A percentile compares a stretch with the other conserved stretches of the same genome.
Evolutionary conservation across 2,888 invertebrate species (phyloP).

Genomic region (Eurois occulta): DNA sequence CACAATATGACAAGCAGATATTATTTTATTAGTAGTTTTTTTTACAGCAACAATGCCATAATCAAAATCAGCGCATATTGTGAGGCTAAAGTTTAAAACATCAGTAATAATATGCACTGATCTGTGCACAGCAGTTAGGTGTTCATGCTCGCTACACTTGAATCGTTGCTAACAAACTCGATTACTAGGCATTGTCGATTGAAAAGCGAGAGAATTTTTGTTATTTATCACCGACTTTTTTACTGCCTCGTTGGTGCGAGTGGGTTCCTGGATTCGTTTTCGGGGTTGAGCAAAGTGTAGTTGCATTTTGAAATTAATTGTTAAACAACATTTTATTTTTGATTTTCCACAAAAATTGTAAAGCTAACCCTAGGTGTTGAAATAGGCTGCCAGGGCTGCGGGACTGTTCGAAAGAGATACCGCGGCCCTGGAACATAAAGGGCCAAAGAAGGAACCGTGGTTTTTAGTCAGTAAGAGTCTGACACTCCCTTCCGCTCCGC

Average conservation of each 20-base stretch:
- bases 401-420: too few species aligned
- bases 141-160: conserved; percentile 72
- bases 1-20: neutral
- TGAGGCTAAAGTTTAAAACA: conserved; percentile 55
- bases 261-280: neutral
- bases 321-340: neutral
- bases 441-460: too few species aligned
- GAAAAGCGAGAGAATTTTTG: conserved; percentile 8
- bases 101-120: conserved; percentile 59
- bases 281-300: neutral
- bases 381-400: too few species aligned
- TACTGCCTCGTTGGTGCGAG: neutral
- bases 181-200: conserved; percentile 63
- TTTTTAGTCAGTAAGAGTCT: too few species aligned
- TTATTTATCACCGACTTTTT: neutral
- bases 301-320: neutral
- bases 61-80: conserved; percentile 53
- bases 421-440: too few species aligned
- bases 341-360: neutral
- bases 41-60: conserved; percentile 35
- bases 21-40: neutral
- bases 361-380: neutral
- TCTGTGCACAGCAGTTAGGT: conserved; percentile 72
- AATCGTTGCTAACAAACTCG: conserved; percentile 76
- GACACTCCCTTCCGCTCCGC: too few species aligned